Conservation (phyloP, 1,140 invertebrate species). For the Drosophila varians region DNA sequence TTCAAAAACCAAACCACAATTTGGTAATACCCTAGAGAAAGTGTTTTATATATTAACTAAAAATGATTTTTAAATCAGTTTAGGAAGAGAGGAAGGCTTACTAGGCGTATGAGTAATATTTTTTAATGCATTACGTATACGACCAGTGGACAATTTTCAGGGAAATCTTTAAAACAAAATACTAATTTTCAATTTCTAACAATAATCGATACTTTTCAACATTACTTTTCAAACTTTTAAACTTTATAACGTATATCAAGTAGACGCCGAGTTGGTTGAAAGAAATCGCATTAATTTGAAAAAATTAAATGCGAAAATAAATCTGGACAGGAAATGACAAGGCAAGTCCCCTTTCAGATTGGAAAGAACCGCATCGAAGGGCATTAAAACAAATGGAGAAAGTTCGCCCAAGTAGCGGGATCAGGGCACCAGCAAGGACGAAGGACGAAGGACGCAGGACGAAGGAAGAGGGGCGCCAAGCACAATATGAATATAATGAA, state of each 20-base stretch:
- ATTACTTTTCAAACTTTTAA: too few relatives aligned
- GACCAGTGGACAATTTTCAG: too few relatives aligned
- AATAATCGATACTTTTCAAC: too few relatives aligned
- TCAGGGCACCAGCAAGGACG: background rate
- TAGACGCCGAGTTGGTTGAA: too few relatives aligned
- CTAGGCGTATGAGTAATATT: background rate
- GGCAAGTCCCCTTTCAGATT: background rate
- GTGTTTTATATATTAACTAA: too few relatives aligned
- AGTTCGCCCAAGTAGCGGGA: slow-evolving; percentile 38
- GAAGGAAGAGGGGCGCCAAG: slow-evolving; percentile 25
- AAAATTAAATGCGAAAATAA: background rate
- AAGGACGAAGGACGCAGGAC: background rate
- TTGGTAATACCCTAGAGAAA: slow-evolving; percentile 3
- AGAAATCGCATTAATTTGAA: background rate
- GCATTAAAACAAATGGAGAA: slow-evolving; percentile 60
- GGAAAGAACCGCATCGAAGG: background rate
- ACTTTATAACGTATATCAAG: too few relatives aligned
- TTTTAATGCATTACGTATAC: background rate
- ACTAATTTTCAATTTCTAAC: too few relatives aligned
- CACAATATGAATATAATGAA: slow-evolving; percentile 80
- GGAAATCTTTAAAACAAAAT: too few relatives aligned
- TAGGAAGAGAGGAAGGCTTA: background rate
- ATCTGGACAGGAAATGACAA: background rate
- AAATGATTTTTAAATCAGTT: too few relatives aligned
- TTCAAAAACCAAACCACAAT: background rate